These are phyloP conservation scores for Rhinophrynus dorsalis DNA, from an alignment of 2,797 vertebrate genomes.

Conservation along the genomic window DNA sequence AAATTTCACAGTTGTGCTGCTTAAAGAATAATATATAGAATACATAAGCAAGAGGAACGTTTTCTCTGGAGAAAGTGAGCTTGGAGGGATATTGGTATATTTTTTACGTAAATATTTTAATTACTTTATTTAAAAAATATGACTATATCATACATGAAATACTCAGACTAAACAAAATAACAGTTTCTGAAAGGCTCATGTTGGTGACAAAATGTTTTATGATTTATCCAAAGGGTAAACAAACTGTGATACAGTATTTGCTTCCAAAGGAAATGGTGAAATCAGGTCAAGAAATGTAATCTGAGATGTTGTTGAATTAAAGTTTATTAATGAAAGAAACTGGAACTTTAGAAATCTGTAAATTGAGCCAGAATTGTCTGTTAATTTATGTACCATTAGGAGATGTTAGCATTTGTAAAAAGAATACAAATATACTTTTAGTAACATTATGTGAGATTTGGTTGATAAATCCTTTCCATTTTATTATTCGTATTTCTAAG, in stretches of 20 bases:
- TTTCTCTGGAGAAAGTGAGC: background rate
- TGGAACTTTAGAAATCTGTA: constrained; percentile 37
- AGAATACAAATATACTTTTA: background rate
- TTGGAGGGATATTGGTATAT: constrained; percentile 2
- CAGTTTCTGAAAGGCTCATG: constrained; percentile 13
- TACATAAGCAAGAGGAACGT: no score
- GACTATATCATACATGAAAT: constrained; percentile 3
- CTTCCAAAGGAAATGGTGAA: constrained; percentile 45
- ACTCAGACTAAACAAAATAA: constrained; percentile 24
- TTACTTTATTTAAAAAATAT: constrained; percentile 27
- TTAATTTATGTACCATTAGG: constrained; percentile 30
- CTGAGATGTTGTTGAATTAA: constrained; percentile 39
- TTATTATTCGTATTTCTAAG: no score
- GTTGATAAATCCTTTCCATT: background rate
- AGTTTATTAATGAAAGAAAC: constrained; percentile 46
- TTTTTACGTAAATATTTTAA: constrained; percentile 9
- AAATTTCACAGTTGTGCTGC: no score
- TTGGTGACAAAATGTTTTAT: constrained; percentile 42
- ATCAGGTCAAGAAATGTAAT: constrained; percentile 39
- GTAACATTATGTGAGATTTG: background rate
- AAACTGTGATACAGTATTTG: constrained; percentile 33
- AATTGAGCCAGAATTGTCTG: constrained; percentile 9
- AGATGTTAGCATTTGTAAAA: background rate
- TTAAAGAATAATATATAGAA: no score
- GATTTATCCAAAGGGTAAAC: constrained; percentile 38